Evolutionary conservation across 2,113 vertebrate species (phyloP).

Genomic region (Donacobius atricapilla): DNA sequence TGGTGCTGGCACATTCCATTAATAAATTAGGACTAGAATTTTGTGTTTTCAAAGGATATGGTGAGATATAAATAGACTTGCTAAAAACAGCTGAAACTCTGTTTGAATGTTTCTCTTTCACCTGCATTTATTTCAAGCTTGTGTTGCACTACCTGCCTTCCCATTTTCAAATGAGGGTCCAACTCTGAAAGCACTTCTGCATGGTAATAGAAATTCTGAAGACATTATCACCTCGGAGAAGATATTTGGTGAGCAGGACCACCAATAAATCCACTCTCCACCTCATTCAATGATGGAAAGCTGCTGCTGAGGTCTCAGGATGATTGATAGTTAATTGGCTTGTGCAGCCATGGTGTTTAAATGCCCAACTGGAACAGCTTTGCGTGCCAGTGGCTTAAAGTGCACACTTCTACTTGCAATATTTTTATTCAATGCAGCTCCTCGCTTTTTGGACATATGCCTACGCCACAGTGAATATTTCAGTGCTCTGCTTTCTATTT

Average conservation of each 20-base stretch:
- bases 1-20: slow-evolving; percentile 68
- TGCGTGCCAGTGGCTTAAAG: background rate
- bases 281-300: background rate
- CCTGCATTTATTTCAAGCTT: slow-evolving; percentile 46
- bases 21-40: slow-evolving; percentile 70
- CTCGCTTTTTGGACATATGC: background rate
- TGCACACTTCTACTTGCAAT: background rate
- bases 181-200: background rate
- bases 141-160: background rate
- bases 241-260: background rate
- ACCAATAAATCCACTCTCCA: background rate
- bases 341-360: background rate
- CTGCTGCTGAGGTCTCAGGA: background rate
- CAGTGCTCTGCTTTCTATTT: slow-evolving; percentile 15
- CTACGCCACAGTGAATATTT: background rate
- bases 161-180: background rate
- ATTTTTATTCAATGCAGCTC: background rate
- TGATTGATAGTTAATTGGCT: background rate
- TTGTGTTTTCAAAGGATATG: slow-evolving; percentile 64
- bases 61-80: slow-evolving; percentile 55
- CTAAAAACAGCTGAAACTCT: slow-evolving; percentile 42
- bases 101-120: slow-evolving; percentile 51
- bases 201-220: background rate
- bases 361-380: background rate
- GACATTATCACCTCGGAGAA: background rate